Conservation (phyloP, 2,888 invertebrate genomes). For the Trissolcus brochymenae region DNA sequence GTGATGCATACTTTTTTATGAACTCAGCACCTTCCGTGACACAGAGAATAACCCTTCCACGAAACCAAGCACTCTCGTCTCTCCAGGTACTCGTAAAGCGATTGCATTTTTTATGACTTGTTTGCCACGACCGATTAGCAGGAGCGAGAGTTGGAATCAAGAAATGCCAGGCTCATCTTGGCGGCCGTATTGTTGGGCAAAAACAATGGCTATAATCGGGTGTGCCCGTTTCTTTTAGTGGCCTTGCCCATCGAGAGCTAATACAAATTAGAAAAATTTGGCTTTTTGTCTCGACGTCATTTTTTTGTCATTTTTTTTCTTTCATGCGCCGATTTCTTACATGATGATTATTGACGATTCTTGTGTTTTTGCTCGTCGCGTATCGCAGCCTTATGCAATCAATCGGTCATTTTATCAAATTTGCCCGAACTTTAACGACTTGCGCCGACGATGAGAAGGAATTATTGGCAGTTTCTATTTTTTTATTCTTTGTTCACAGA, state of each 20-base stretch:
- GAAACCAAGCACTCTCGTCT: conserved; percentile 71
- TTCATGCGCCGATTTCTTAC: conserved; percentile 19
- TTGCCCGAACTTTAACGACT: conserved; percentile 32
- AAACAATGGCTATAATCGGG: conserved; percentile 35
- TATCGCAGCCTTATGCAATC: conserved; percentile 25
- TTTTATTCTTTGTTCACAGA: conserved; percentile 31
- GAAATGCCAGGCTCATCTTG: conserved; percentile 57
- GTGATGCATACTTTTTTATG: conserved; percentile 71
- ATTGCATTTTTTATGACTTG: conserved; percentile 72
- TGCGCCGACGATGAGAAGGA: neutral
- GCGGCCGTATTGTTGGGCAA: conserved; percentile 36
- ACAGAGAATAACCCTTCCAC: conserved; percentile 71
- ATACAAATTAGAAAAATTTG: conserved; percentile 42
- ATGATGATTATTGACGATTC: conserved; percentile 41
- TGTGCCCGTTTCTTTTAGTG: conserved; percentile 44
- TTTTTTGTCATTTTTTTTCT: neutral
- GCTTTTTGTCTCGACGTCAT: conserved; percentile 5
- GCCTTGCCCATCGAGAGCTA: conserved; percentile 44
- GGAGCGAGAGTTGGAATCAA: conserved; percentile 66
- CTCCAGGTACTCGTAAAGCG: conserved; percentile 74
- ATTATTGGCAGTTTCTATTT: conserved; percentile 22
- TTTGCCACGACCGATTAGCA: conserved; percentile 69
- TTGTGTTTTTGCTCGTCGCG: conserved; percentile 23
- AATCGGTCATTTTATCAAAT: conserved; percentile 22
- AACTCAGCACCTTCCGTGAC: conserved; percentile 73